phyloP scores from a whole-genome alignment of 2,113 vertebrate species.

The Grammomys surdaster region DNA sequence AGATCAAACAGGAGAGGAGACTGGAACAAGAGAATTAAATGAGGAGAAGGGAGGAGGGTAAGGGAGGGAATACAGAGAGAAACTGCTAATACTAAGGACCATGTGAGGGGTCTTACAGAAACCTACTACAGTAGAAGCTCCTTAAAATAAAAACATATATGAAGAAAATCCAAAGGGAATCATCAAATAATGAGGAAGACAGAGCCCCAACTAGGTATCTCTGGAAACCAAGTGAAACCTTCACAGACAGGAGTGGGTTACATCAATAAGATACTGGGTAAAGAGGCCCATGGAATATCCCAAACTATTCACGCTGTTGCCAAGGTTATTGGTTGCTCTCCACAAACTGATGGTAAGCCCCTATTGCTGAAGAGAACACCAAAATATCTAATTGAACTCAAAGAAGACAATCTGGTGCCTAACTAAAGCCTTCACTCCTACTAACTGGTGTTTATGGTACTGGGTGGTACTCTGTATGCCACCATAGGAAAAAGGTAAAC shows the following conservation, averaged over 20 bases:
- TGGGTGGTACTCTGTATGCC: not conserved
- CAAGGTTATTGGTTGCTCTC: not conserved
- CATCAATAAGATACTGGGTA: not conserved
- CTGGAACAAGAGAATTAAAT: not conserved
- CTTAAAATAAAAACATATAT: not conserved
- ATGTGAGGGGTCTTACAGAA: not conserved
- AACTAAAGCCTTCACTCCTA: not conserved
- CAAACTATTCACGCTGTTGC: not conserved
- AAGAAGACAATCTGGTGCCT: not conserved
- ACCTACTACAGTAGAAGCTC: not conserved
- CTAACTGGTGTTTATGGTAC: not conserved
- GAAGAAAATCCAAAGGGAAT: not conserved
- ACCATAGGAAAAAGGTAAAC: not conserved
- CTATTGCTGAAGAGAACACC: not conserved
- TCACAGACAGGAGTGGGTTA: not conserved
- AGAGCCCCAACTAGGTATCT: not conserved
- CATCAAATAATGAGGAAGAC: not conserved
- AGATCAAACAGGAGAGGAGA: not conserved
- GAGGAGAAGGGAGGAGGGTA: not conserved
- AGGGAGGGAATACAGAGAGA: not conserved
- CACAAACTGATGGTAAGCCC: not conserved
- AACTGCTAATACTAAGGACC: not conserved
- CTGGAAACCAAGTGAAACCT: not conserved
- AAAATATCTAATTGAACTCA: not conserved
- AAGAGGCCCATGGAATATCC: not conserved